Evolutionary conservation across 2,797 vertebrate species (phyloP).

Genomic region (Novumbra hubbsi): DNA sequence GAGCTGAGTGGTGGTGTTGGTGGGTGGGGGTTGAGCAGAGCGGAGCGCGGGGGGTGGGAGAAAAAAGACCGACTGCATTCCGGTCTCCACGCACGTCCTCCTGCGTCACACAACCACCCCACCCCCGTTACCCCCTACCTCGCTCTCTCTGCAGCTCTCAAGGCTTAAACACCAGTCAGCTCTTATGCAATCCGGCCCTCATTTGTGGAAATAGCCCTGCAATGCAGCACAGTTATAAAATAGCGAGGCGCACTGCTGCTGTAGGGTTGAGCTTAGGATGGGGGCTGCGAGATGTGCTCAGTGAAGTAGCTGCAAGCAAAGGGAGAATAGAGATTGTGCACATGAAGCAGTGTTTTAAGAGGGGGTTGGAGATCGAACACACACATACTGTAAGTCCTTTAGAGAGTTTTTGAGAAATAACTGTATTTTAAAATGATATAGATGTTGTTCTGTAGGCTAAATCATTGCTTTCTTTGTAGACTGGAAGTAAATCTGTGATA

Average conservation of each 20-base stretch:
- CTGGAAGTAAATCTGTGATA: neutral
- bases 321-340: neutral
- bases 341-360: neutral
- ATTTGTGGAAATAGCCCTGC: conserved; percentile 48
- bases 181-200: conserved; percentile 47
- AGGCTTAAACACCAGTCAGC: conserved; percentile 23
- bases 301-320: neutral
- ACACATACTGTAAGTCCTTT: neutral
- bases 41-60: neutral
- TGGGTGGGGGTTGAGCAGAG: conserved; percentile 14
- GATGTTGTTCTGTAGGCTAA: neutral
- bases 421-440: neutral
- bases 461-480: neutral
- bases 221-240: conserved; percentile 64
- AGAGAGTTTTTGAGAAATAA: neutral
- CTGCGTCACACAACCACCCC: conserved; percentile 33
- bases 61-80: conserved; percentile 33
- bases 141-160: neutral
- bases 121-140: neutral
- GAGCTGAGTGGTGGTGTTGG: conserved; percentile 9
- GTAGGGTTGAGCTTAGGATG: neutral
- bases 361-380: neutral
- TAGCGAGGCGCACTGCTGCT: conserved; percentile 30
- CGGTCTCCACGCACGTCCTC: conserved; percentile 48
- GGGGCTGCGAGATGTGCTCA: conserved; percentile 1